These are phyloP conservation scores for Craterocephalus amniculus DNA, from an alignment of 2,797 vertebrate genomes.

Conservation along the genomic window DNA sequence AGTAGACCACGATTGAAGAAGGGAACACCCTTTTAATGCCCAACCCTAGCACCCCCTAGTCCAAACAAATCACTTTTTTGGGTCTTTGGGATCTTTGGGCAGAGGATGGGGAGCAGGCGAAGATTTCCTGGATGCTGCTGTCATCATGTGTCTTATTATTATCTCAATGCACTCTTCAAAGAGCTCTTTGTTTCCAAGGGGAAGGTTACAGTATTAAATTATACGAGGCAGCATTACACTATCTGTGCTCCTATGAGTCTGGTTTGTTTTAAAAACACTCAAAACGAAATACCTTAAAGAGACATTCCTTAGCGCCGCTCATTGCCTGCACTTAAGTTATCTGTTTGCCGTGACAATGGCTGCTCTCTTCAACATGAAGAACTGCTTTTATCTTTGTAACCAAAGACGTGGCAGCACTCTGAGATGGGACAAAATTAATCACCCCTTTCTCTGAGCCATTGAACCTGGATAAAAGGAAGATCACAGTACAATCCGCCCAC, in stretches of 20 bases:
- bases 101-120: constrained; percentile 51
- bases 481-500: constrained; percentile 64
- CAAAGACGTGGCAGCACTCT: constrained; percentile 75
- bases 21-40: not conserved
- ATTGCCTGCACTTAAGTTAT: constrained; percentile 53
- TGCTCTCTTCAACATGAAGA: constrained; percentile 60
- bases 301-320: constrained; percentile 65
- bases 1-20: not conserved
- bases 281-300: constrained; percentile 60
- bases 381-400: constrained; percentile 80
- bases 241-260: constrained; percentile 41
- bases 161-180: constrained; percentile 76
- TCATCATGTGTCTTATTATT: constrained; percentile 83
- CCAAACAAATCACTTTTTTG: constrained; percentile 7
- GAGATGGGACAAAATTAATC: constrained; percentile 79
- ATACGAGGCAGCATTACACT: constrained; percentile 56
- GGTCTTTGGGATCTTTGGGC: constrained; percentile 5
- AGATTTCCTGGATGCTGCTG: constrained; percentile 76
- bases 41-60: constrained; percentile 9
- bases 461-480: constrained; percentile 80
- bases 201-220: constrained; percentile 76
- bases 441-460: constrained; percentile 79
- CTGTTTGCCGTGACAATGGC: constrained; percentile 62
- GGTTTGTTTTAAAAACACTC: constrained; percentile 76
- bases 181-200: constrained; percentile 80